Conservation (phyloP, 1,140 invertebrate species). For the Laupala kohalensis region DNA sequence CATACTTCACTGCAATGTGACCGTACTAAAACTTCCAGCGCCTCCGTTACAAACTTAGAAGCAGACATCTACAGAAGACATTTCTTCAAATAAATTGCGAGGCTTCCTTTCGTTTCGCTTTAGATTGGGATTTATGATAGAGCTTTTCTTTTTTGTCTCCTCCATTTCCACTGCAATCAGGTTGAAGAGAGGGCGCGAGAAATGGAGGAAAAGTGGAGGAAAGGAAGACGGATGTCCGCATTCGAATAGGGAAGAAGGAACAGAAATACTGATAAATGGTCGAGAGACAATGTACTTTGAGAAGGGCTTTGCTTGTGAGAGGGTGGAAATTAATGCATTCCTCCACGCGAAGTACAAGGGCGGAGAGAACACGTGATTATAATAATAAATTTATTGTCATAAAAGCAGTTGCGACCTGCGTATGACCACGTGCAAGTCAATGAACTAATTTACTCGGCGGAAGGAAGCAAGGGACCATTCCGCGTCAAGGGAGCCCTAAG, state of each 20-base stretch:
- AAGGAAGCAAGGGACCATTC: too few relatives aligned
- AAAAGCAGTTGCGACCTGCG: not conserved
- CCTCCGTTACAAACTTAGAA: not conserved
- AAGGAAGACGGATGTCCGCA: not conserved
- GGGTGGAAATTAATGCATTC: not conserved
- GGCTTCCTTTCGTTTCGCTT: not conserved
- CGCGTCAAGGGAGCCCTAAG: too few relatives aligned
- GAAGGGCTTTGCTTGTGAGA: not conserved
- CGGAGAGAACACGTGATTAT: not conserved
- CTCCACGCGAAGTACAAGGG: too few relatives aligned
- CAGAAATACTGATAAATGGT: not conserved
- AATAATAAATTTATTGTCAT: not conserved
- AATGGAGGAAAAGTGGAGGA: not conserved
- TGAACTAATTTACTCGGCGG: too few relatives aligned
- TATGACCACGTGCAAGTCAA: too few relatives aligned
- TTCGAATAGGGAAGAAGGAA: not conserved
- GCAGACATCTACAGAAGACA: not conserved
- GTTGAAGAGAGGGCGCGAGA: not conserved
- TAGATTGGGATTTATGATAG: not conserved
- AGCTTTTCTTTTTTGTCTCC: not conserved
- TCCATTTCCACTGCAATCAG: not conserved
- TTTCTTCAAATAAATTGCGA: not conserved
- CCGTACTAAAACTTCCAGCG: not conserved
- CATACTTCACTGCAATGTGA: not conserved
- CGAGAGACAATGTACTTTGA: not conserved